Evolutionary conservation across 2,888 invertebrate species (phyloP).

Genomic region (Tiphia femorata): DNA sequence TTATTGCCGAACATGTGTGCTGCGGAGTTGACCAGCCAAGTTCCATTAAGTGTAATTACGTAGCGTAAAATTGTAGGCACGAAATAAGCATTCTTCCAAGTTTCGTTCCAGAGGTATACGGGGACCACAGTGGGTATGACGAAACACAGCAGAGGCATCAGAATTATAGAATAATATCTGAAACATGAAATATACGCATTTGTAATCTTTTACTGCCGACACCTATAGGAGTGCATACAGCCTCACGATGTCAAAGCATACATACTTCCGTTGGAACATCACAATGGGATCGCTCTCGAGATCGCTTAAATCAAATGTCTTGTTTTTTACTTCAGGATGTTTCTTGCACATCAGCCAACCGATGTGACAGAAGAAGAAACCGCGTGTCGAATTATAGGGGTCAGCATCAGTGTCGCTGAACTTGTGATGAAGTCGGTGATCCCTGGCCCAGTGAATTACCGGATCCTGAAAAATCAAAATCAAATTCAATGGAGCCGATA

Average conservation of each 20-base stretch:
- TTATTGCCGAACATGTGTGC: slow-evolving; percentile 84
- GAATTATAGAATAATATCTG: slow-evolving; percentile 77
- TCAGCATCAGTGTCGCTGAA: slow-evolving; percentile 95
- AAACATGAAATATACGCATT: too few relatives aligned
- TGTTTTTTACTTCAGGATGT: slow-evolving; percentile 89
- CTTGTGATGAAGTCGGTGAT: slow-evolving; percentile 89
- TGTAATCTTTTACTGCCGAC: too few relatives aligned
- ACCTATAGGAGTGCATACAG: too few relatives aligned
- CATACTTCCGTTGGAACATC: slow-evolving; percentile 87
- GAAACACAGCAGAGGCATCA: slow-evolving; percentile 80
- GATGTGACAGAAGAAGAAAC: slow-evolving; percentile 96
- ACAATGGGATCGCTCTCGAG: slow-evolving; percentile 85
- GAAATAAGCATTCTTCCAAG: slow-evolving; percentile 76
- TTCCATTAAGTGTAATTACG: slow-evolving; percentile 81
- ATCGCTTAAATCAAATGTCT: slow-evolving; percentile 87
- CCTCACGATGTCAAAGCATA: too few relatives aligned
- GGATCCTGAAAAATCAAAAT: too few relatives aligned
- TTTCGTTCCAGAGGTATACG: slow-evolving; percentile 79
- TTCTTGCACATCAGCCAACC: slow-evolving; percentile 94
- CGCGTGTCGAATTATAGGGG: slow-evolving; percentile 91
- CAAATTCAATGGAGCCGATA: too few relatives aligned
- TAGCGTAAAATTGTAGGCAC: slow-evolving; percentile 81
- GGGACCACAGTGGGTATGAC: slow-evolving; percentile 80
- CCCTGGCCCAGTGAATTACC: slow-evolving; percentile 83
- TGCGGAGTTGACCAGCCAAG: slow-evolving; percentile 92